A percentile compares a stretch with the other conserved stretches of the same genome.
Conservation (phyloP, 2,888 invertebrate genomes). For the Melipona beecheii region DNA sequence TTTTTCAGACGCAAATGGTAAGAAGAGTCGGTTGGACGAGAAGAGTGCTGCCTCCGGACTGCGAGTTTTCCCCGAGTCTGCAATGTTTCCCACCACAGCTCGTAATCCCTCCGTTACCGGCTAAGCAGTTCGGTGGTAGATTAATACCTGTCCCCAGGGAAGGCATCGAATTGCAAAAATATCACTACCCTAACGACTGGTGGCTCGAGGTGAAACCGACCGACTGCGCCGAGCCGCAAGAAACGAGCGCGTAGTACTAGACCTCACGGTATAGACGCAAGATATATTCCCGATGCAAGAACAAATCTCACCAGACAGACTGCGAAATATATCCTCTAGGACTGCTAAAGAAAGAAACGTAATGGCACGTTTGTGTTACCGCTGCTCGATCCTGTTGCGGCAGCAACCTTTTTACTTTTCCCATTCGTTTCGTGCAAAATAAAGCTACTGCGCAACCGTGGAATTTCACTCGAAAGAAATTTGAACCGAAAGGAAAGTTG, state of each 20-base stretch:
- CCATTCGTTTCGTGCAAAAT: constrained; percentile 6
- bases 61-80: constrained; percentile 84
- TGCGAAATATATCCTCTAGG: neutral
- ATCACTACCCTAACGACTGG: constrained; percentile 86
- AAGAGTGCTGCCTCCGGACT: constrained; percentile 85
- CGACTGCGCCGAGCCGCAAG: constrained; percentile 80
- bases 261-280: neutral
- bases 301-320: neutral
- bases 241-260: constrained; percentile 69
- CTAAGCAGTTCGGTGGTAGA: constrained; percentile 84
- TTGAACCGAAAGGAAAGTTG: neutral
- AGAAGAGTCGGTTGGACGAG: constrained; percentile 86
- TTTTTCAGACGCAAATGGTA: constrained; percentile 83
- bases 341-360: neutral
- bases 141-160: constrained; percentile 85
- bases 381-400: neutral
- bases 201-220: constrained; percentile 85
- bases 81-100: constrained; percentile 86
- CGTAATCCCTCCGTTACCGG: constrained; percentile 84
- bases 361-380: neutral
- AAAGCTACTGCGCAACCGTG: neutral
- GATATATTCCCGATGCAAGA: neutral
- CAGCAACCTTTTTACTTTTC: neutral
- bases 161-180: constrained; percentile 86
- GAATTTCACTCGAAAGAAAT: neutral